Base-by-base conservation (phyloP, 2,888 invertebrate genomes). In the Charanyca ferruginea region DNA sequence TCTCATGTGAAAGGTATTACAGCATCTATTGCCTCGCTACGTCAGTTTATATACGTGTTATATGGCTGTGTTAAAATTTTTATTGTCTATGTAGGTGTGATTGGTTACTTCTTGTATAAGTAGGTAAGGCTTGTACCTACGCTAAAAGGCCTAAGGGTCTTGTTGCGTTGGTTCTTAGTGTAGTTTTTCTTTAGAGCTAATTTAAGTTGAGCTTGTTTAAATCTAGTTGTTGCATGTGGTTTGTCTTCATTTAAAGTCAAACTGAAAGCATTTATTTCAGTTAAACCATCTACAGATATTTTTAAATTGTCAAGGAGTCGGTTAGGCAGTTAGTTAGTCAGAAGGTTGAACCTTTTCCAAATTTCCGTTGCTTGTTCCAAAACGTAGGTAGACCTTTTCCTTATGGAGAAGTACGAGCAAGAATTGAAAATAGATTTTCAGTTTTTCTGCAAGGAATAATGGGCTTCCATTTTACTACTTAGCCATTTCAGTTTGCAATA, bases 61-160 rank as follows among this genome's bases (percentile, higher is more conserved):
- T 82, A 82, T 79, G 66, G 54, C 66, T 25, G 68, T 82, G 82
- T 81, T 82, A 82, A 83, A 81, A 49, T 11, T 53, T 82, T 82
- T 83, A 83, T 66, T 67, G 63, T 58, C 18, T 25, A 59, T 63
- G 82, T 82, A 79, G 82, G 83, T 67, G 82, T 83, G 74, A 81
- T 72, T 71, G 48, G 60, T 25, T 32, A 38, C 54, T 23, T 66
- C 51, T 49, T 53, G 52, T 61, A 51, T 62, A 57, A 45, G 62
- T 62, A 57, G 42, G 62, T 48, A 51, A 44, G 49, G 25, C 25
- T 44, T 53, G 54, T 57, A 66, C 28, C 32, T 32, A 32, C 32
- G 66, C 51, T 74, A 54, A 71, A 74, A 57, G 45, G 42, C 9
- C 9, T 53, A 16, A 22, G 38, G 67, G 20, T 61, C 68, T 62